Evolutionary conservation across 2,797 vertebrate species (phyloP).

Genomic region (Sphaeramia orbicularis): DNA sequence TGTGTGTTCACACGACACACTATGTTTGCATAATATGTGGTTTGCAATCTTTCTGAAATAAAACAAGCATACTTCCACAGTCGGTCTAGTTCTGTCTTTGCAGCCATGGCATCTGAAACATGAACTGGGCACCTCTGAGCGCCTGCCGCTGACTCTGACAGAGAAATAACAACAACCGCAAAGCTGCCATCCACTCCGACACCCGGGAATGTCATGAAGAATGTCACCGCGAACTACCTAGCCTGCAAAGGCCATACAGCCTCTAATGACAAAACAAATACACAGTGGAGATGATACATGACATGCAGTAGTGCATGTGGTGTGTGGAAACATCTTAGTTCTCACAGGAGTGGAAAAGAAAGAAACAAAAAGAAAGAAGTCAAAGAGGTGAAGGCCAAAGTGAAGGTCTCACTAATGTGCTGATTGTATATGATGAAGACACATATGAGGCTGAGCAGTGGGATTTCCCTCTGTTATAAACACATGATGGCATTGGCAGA

Average conservation of each 20-base stretch:
- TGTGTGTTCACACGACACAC: too few species aligned
- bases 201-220: conserved; percentile 61
- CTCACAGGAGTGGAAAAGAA: conserved; percentile 8
- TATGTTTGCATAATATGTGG: conserved; percentile 1
- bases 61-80: conserved; percentile 38
- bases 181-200: conserved; percentile 35
- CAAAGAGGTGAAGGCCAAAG: conserved; percentile 21
- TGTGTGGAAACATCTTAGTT: conserved; percentile 11
- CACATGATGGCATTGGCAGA: conserved; percentile 74
- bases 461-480: conserved; percentile 81
- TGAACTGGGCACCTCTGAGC: conserved; percentile 49
- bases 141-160: conserved; percentile 32
- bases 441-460: conserved; percentile 41
- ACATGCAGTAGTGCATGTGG: background rate
- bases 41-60: background rate
- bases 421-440: conserved; percentile 26
- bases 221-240: conserved; percentile 47
- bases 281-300: background rate
- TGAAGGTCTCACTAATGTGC: background rate
- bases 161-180: conserved; percentile 64
- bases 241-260: conserved; percentile 43
- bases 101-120: conserved; percentile 66
- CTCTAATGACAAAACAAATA: conserved; percentile 36
- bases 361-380: conserved; percentile 11
- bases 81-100: conserved; percentile 32